A percentile compares a stretch with the other conserved stretches of the same genome.
phyloP scores from a whole-genome alignment of 2,797 vertebrate species.

The Chromobotia macracanthus region DNA sequence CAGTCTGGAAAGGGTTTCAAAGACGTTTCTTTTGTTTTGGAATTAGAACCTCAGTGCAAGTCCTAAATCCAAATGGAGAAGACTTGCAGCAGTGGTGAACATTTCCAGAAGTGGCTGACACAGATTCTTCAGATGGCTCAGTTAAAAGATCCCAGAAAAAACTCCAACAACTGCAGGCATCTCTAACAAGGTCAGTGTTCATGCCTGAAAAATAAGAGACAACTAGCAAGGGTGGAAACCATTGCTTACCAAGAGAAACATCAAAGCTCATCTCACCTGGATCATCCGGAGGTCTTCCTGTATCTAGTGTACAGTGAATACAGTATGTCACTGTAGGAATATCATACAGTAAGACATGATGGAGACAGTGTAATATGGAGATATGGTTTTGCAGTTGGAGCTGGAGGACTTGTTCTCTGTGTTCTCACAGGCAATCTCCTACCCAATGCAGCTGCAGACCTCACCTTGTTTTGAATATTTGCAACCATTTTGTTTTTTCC shows the following conservation, averaged over 20 bases:
- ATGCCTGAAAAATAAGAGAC: too few species aligned
- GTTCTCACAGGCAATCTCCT: too few species aligned
- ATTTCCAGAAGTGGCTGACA: too few species aligned
- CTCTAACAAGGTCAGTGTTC: neutral
- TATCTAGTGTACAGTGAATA: neutral
- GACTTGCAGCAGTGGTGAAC: too few species aligned
- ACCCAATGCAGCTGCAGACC: neutral
- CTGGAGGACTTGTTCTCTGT: too few species aligned
- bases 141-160: too few species aligned
- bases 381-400: neutral
- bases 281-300: neutral
- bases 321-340: too few species aligned
- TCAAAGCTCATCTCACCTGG: neutral
- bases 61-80: too few species aligned
- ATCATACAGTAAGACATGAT: too few species aligned
- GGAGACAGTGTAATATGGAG: too few species aligned
- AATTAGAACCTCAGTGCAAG: neutral
- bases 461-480: neutral
- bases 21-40: neutral
- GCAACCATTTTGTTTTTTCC: neutral
- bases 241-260: neutral
- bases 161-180: neutral
- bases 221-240: neutral
- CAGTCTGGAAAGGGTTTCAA: slow-evolving; percentile 1
- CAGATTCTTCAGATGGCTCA: too few species aligned